Percentiles rank a stretch among this genome's conserved stretches.
phyloP scores from a whole-genome alignment of 2,888 invertebrate species.

The Cephus pygmeus region DNA sequence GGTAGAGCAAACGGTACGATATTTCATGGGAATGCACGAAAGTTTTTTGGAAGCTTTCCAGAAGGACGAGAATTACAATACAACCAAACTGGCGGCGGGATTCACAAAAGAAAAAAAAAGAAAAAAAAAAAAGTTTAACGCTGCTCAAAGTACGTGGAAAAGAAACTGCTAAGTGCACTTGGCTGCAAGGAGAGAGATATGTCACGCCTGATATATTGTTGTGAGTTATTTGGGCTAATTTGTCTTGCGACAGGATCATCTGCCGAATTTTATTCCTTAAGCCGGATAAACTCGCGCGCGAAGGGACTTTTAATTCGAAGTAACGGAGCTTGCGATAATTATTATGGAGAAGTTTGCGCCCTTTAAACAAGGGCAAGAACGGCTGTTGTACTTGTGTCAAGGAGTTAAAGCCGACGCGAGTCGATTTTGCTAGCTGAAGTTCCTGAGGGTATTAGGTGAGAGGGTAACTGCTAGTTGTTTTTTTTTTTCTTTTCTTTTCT shows the following conservation, averaged over 20 bases:
- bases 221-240: background rate
- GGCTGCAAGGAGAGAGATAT: background rate
- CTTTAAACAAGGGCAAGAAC: background rate
- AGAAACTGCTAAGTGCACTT: background rate
- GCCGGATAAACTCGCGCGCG: background rate
- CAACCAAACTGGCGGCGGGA: background rate
- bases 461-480: background rate
- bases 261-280: background rate
- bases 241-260: background rate
- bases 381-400: background rate
- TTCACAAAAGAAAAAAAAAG: background rate
- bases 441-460: background rate
- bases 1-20: background rate
- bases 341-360: background rate
- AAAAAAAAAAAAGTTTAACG: background rate
- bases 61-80: background rate
- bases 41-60: background rate
- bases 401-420: too few species aligned
- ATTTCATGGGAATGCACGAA: background rate
- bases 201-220: background rate
- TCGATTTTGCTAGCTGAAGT: too few species aligned
- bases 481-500: too few species aligned
- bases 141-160: background rate
- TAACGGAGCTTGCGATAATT: background rate
- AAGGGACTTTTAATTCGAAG: background rate